phyloP scores from a whole-genome alignment of 1,140 invertebrate species.

The Eupristina koningsbergeri region DNA sequence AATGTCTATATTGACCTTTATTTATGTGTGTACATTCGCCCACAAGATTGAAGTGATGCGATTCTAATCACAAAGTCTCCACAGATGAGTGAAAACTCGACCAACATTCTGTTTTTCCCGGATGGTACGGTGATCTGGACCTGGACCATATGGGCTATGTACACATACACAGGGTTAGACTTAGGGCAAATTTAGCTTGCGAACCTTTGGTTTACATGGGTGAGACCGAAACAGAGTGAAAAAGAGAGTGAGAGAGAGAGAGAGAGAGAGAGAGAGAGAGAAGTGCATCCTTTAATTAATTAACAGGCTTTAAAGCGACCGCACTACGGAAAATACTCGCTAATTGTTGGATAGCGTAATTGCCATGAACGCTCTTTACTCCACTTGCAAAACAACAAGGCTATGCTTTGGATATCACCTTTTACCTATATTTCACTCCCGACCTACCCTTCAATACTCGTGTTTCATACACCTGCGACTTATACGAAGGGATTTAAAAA shows the following conservation, averaged over 20 bases:
- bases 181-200: background rate
- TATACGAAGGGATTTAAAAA: background rate
- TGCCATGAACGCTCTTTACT: background rate
- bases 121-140: background rate
- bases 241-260: constrained; percentile 5
- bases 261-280: background rate
- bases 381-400: background rate
- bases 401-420: background rate
- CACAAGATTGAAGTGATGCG: background rate
- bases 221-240: background rate
- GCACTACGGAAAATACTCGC: constrained; percentile 54
- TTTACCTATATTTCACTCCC: background rate
- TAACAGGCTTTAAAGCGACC: constrained; percentile 55
- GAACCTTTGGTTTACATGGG: background rate
- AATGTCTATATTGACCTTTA: background rate
- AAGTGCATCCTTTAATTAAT: constrained; percentile 52
- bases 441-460: background rate
- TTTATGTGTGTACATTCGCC: background rate
- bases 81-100: background rate
- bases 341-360: constrained; percentile 57
- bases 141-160: too few species aligned
- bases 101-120: background rate
- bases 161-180: background rate
- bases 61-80: background rate
- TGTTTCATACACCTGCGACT: background rate